These are phyloP conservation scores for Vireo altiloquus DNA, from an alignment of 2,113 vertebrate species.

Conservation along the genomic window DNA sequence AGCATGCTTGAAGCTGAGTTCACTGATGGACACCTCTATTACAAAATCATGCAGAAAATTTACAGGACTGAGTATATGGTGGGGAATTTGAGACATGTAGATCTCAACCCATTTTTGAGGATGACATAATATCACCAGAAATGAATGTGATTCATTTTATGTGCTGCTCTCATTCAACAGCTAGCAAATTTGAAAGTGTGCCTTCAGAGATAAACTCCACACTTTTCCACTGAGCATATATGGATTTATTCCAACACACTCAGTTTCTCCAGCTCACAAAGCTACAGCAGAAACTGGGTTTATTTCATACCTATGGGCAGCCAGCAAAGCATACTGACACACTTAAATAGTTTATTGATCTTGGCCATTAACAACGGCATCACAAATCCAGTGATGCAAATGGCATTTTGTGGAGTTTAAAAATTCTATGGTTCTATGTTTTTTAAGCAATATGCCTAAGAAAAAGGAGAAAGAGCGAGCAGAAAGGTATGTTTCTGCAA, in stretches of 20 bases:
- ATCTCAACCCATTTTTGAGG: neutral
- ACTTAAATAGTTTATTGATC: slow-evolving; percentile 61
- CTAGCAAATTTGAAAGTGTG: slow-evolving; percentile 14
- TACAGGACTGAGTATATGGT: neutral
- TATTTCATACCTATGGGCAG: slow-evolving; percentile 31
- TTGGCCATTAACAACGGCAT: slow-evolving; percentile 31
- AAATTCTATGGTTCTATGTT: neutral
- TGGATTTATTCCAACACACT: slow-evolving; percentile 5
- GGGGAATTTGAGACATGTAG: slow-evolving; percentile 35
- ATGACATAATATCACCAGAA: neutral
- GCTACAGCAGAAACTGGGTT: slow-evolving; percentile 16
- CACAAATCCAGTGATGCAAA: slow-evolving; percentile 49
- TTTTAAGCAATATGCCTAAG: neutral
- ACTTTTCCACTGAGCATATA: neutral
- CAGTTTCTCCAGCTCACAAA: neutral
- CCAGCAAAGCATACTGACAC: slow-evolving; percentile 57
- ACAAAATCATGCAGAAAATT: neutral
- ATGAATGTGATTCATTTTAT: neutral
- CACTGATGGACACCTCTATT: neutral
- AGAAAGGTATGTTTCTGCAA: slow-evolving; percentile 15
- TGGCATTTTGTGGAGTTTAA: neutral
- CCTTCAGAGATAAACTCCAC: slow-evolving; percentile 37
- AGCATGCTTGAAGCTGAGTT: neutral
- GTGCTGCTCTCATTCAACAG: slow-evolving; percentile 24
- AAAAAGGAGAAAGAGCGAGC: slow-evolving; percentile 16